Base-by-base conservation (phyloP, 2,888 invertebrate species). In the Asteroscopus sphinx region DNA sequence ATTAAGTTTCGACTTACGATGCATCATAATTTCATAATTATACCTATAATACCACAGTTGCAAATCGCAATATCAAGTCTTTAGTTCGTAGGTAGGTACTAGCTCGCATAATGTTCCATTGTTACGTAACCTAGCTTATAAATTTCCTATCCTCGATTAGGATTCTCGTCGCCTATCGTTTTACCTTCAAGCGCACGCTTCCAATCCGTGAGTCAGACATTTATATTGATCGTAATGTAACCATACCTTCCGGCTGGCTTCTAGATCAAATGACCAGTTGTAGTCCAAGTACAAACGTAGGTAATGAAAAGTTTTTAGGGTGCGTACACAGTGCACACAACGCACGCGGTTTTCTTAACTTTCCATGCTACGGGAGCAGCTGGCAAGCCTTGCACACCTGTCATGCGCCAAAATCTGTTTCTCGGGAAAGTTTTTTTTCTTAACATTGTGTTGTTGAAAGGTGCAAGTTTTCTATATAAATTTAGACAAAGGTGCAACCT, bases 201-300 rank as follows among this genome's bases (percentile, higher is more conserved):
- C 17, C 17, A 52, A 49, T 66, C 68, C 67, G 55, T 74, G 70
- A 65, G 26, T 49, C 54, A 46, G 55, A 66, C 63, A 39, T 61
- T 60, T 57, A 49, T 73, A 74, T 72, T 45, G 75, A 76, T 71
- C 66, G 56, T 57, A 75, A 63, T 56, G 65, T 64, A 56, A 49
- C 45, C 30, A 39, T 67, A 58, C 42, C 71, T 62, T 71, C 66
- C 59, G 61, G 35, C 49, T 37, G 76, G 76, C 76, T 76, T 76
- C 66, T 75, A 73, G 61, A 76, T 76, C 62, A 58, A 62, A 73
- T 73, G 66, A 73, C 76, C 46, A 58, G 66, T 62, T 65, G 57
- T 42, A 48, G 57, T 62, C 57, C 39, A 21, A 67, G 67, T 52
- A 25, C 46, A 53, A 48, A 52, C 59, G 37, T 47, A 52, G 40